Conservation (phyloP, 1,140 invertebrate species). For the Brachionus calyciflorus region DNA sequence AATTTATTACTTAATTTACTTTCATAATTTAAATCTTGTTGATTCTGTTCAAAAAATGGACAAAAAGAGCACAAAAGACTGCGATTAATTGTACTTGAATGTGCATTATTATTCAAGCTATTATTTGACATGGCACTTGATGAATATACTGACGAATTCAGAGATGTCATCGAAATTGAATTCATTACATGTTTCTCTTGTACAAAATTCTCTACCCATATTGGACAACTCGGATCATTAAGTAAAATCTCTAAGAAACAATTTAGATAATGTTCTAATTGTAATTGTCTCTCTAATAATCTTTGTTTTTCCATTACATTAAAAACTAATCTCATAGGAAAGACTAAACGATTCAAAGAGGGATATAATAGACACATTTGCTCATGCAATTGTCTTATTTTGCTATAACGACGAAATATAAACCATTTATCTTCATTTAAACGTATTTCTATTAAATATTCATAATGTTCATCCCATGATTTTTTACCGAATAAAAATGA, state of each 20-base stretch:
- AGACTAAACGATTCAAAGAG: constrained; percentile 8
- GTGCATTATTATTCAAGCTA: background rate
- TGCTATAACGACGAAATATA: constrained; percentile 30
- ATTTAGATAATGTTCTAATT: constrained; percentile 35
- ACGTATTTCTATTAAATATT: constrained; percentile 27
- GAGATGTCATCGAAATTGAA: constrained; percentile 5
- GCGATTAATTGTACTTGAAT: background rate
- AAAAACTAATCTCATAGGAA: constrained; percentile 19
- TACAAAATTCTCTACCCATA: constrained; percentile 1
- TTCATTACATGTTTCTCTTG: background rate
- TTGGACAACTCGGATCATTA: background rate
- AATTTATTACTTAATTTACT: constrained; percentile 6
- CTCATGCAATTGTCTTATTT: constrained; percentile 16
- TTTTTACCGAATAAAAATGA: constrained; percentile 32
- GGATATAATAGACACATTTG: constrained; percentile 32
- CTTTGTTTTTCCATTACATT: constrained; percentile 9
- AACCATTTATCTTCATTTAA: constrained; percentile 26
- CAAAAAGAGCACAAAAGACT: background rate
- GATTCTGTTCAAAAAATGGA: constrained; percentile 33
- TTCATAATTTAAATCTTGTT: constrained; percentile 1
- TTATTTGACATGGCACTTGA: background rate
- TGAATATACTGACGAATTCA: constrained; percentile 14
- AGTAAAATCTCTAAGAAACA: constrained; percentile 33
- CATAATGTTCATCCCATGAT: constrained; percentile 37
- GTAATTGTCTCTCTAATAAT: constrained; percentile 12